A percentile compares a stretch with the other conserved stretches of the same genome.
Conservation (phyloP, 1,140 invertebrate genomes). For the Drosophila elegans region DNA sequence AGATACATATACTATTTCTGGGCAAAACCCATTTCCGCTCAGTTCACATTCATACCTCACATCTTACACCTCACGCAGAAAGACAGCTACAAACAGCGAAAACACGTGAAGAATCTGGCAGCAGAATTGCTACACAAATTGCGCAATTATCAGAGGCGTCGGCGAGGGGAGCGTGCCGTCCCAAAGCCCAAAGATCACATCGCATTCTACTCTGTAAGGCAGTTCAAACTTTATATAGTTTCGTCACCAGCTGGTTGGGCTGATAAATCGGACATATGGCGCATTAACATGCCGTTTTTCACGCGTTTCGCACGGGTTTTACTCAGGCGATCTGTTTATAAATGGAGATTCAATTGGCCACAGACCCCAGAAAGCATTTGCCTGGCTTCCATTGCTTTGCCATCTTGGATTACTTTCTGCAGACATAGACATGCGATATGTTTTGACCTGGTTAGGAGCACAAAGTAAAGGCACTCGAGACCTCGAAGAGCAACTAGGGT, state of each 20-base stretch:
- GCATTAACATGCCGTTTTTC: slow-evolving; percentile 34
- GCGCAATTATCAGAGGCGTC: slow-evolving; percentile 50
- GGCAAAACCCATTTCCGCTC: slow-evolving; percentile 47
- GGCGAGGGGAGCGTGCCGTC: not conserved
- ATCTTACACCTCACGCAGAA: slow-evolving; percentile 28
- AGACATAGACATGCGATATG: slow-evolving; percentile 24
- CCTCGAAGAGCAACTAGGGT: slow-evolving; percentile 16
- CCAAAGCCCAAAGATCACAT: slow-evolving; percentile 28
- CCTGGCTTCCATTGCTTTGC: slow-evolving; percentile 43
- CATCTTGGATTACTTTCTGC: slow-evolving; percentile 32
- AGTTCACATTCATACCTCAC: slow-evolving; percentile 27
- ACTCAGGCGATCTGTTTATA: slow-evolving; percentile 14
- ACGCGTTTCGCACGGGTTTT: slow-evolving; percentile 50
- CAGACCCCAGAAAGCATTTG: slow-evolving; percentile 30
- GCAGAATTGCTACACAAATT: slow-evolving; percentile 59
- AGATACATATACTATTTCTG: slow-evolving; percentile 20
- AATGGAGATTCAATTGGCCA: slow-evolving; percentile 31
- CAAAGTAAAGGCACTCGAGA: slow-evolving; percentile 6
- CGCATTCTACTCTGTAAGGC: slow-evolving; percentile 16
- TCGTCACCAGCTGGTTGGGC: slow-evolving; percentile 28
- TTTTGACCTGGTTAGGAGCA: slow-evolving; percentile 20
- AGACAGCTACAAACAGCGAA: slow-evolving; percentile 17
- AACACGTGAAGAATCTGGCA: slow-evolving; percentile 43
- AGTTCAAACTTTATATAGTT: slow-evolving; percentile 38
- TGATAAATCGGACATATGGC: slow-evolving; percentile 47